Evolutionary conservation across 2,113 vertebrate species (phyloP), one percentile per base, ranked within the genome.

Genomic region (Pedionomus torquatus): DNA sequence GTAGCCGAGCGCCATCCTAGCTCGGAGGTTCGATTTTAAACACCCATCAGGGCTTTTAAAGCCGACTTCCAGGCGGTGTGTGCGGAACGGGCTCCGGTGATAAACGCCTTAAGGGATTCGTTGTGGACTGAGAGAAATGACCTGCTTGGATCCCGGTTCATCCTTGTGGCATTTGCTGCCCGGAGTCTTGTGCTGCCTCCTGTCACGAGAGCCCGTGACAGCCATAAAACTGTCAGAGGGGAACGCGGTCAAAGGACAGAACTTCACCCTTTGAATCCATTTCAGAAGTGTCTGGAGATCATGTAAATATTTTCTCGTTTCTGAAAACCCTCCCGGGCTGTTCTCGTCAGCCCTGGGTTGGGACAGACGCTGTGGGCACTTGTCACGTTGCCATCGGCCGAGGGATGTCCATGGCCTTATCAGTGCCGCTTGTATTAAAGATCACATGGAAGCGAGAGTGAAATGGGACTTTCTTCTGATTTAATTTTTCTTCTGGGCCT

Each of bases 11-110:
- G 26, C 18, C 18, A 6, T 65, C 39, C 39, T 16, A 2, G 61
- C 17, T 5, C 9, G 0, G 13, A 5, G 19, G 2, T 10, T 10
- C n/a, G 0, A 0, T 30, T 23, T 49, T 41, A 2, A 26, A 20
- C 0, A 1, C 30, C 1, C 13, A 0, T 3, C 18, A 3, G 43
- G 39, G 11, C 5, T 11, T 14, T 7, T 14, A 3, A 28, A 14
- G 8, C 8, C 49, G 2, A 2, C 9, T 4, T 5, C 28, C 8
- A 0, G 58, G 79, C 7, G 2, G 6, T 5, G 44, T 1, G 44
- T 2, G 54, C 2, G 0, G 9, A 4, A 6, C 7, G 0, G 18
- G 17, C 35, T 25, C 39, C 19, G 3, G 87, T 44, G 2, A 0
- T 24, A 3, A 49, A 16, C 35, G 3, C 13, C 4, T 18, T 1